A percentile compares a stretch with the other conserved stretches of the same genome.
phyloP scores from a whole-genome alignment of 2,113 vertebrate species.

The Athene cunicularia region DNA sequence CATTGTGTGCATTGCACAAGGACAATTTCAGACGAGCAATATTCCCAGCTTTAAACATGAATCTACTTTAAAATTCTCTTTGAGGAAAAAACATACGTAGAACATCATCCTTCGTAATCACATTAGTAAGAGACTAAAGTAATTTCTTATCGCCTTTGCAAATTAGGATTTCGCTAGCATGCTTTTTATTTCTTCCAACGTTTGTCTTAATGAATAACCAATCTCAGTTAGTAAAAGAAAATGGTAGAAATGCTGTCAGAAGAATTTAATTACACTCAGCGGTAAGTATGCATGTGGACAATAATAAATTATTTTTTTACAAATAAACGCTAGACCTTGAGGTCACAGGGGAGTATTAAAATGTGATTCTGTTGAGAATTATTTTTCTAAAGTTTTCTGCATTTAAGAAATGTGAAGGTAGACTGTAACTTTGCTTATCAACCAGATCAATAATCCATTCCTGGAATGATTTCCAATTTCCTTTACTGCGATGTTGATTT shows the following conservation, averaged over 20 bases:
- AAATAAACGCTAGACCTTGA: not conserved
- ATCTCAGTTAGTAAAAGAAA: constrained; percentile 44
- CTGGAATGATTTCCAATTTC: not conserved
- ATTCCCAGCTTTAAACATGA: constrained; percentile 55
- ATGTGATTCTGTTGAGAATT: not conserved
- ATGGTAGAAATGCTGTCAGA: constrained; percentile 27
- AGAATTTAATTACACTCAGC: constrained; percentile 52
- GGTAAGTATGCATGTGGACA: constrained; percentile 13
- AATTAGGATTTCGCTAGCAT: constrained; percentile 61
- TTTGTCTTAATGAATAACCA: constrained; percentile 59
- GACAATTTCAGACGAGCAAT: constrained; percentile 63
- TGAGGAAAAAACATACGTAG: constrained; percentile 49
- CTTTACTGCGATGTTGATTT: not conserved
- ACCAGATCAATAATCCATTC: not conserved
- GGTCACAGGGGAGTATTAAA: not conserved
- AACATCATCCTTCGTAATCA: constrained; percentile 58
- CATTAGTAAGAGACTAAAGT: constrained; percentile 48
- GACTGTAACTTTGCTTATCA: not conserved
- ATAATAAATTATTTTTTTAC: not conserved
- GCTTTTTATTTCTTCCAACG: constrained; percentile 49
- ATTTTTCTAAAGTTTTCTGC: not conserved
- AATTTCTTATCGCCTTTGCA: constrained; percentile 58
- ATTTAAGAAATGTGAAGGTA: constrained; percentile 3
- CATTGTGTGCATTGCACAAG: constrained; percentile 61
- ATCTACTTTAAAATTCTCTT: constrained; percentile 61